Percentiles rank a stretch among this genome's conserved stretches.
Evolutionary conservation across 2,888 invertebrate species (phyloP).

Genomic region (Andrena haemorrhoa): DNA sequence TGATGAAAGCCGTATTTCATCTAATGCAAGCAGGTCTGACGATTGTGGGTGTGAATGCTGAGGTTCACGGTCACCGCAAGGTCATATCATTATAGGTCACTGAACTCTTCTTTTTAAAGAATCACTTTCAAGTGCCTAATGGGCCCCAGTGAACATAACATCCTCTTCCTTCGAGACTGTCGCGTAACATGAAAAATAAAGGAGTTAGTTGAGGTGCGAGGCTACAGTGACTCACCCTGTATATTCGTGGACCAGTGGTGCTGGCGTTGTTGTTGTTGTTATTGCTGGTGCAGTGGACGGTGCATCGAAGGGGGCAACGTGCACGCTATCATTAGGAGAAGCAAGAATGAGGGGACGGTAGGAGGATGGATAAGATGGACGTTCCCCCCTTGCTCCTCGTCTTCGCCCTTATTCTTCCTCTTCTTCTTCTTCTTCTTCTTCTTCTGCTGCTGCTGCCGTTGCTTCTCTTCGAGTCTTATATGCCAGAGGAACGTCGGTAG

Average conservation of each 20-base stretch:
- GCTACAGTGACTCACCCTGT: constrained; percentile 5
- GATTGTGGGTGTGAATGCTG: no score
- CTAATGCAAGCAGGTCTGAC: no score
- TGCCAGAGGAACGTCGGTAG: constrained; percentile 74
- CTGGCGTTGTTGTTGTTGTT: constrained; percentile 48
- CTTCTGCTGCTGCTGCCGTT: constrained; percentile 38
- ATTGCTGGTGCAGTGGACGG: constrained; percentile 60
- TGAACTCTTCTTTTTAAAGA: no score
- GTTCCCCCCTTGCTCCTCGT: constrained; percentile 54
- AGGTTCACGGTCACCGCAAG: no score
- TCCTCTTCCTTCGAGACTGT: neutral
- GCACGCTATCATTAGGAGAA: constrained; percentile 83
- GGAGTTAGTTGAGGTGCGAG: neutral
- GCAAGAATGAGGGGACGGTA: constrained; percentile 77
- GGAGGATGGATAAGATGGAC: constrained; percentile 79
- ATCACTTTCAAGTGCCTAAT: no score
- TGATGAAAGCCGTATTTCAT: no score
- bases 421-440: constrained; percentile 38
- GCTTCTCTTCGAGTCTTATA: constrained; percentile 52
- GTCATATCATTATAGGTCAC: no score
- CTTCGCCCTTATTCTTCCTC: constrained; percentile 26
- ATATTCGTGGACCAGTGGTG: constrained; percentile 40
- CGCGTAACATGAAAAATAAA: neutral
- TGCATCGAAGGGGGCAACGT: constrained; percentile 73
- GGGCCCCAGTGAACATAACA: neutral